These are phyloP conservation scores for Drosophila kikkawai DNA, from an alignment of 1,140 invertebrate species.

Conservation along the genomic window DNA sequence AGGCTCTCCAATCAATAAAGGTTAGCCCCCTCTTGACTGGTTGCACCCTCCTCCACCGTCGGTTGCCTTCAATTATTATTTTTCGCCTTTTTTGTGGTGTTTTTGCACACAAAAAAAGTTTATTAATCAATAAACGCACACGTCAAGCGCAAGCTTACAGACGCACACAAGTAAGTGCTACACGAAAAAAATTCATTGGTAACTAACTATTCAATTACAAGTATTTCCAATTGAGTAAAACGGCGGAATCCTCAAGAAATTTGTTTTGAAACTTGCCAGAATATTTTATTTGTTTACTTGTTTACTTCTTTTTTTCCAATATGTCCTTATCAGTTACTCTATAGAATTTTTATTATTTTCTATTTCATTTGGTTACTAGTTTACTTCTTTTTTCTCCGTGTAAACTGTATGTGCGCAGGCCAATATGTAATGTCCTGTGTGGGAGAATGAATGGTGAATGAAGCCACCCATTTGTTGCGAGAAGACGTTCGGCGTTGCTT, in stretches of 20 bases:
- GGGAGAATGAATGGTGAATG: slow-evolving; percentile 12
- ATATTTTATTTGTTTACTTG: too few species aligned
- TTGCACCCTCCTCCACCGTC: slow-evolving; percentile 7
- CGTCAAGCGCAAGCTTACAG: slow-evolving; percentile 56
- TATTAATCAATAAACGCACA: slow-evolving; percentile 80
- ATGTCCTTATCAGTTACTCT: neutral
- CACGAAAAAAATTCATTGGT: neutral
- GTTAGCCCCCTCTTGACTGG: slow-evolving; percentile 28
- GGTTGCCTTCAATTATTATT: slow-evolving; percentile 50
- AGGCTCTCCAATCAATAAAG: slow-evolving; percentile 66
- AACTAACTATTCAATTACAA: neutral
- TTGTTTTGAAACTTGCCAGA: neutral
- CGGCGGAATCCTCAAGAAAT: neutral
- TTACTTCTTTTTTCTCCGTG: slow-evolving; percentile 5
- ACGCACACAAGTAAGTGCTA: slow-evolving; percentile 21
- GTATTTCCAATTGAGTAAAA: neutral
- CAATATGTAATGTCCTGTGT: slow-evolving; percentile 34
- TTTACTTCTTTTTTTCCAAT: too few species aligned
- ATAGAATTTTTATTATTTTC: neutral
- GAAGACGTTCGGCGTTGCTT: slow-evolving; percentile 42
- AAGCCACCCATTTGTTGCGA: slow-evolving; percentile 23
- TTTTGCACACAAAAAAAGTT: slow-evolving; percentile 60
- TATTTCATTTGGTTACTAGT: too few species aligned
- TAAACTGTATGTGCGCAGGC: slow-evolving; percentile 13
- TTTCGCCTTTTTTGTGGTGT: slow-evolving; percentile 48